Conservation (phyloP, 2,888 invertebrate species). For the Hirtodrosophila histrioides region DNA sequence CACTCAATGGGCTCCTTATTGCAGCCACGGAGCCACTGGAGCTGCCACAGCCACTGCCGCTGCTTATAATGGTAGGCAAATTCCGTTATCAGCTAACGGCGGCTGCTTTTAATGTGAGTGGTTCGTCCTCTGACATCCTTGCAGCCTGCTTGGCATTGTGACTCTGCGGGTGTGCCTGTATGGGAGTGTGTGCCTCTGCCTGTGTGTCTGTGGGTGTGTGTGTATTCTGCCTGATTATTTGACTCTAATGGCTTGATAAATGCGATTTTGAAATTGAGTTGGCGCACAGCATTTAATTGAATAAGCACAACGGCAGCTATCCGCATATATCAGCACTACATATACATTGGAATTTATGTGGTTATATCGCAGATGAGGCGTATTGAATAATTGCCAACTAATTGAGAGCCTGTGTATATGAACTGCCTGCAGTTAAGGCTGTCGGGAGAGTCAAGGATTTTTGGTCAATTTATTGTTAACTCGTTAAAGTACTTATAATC, state of each 20-base stretch:
- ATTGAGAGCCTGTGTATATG: constrained; percentile 60
- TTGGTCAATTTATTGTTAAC: no score
- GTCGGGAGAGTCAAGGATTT: no score
- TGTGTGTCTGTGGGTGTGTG: constrained; percentile 15
- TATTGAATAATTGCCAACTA: constrained; percentile 62
- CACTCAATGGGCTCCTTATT: constrained; percentile 55
- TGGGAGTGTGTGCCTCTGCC: neutral
- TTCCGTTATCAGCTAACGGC: constrained; percentile 75
- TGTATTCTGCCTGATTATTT: constrained; percentile 68
- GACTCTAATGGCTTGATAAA: constrained; percentile 83
- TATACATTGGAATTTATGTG: neutral
- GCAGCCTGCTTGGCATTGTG: constrained; percentile 28
- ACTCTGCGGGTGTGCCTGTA: constrained; percentile 7
- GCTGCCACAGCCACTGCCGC: constrained; percentile 32
- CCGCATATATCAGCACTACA: constrained; percentile 40
- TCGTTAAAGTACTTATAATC: no score
- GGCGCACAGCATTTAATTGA: constrained; percentile 76
- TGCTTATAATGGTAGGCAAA: constrained; percentile 78
- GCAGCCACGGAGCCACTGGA: constrained; percentile 35
- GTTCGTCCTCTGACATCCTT: constrained; percentile 22
- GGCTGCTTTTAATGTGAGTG: constrained; percentile 72
- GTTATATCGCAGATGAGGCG: constrained; percentile 6
- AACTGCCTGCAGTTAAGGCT: constrained; percentile 8
- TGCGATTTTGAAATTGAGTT: constrained; percentile 79
- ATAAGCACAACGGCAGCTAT: constrained; percentile 69